Base-by-base conservation (phyloP, 2,113 vertebrate species). In the Hemiscyllium ocellatum region DNA sequence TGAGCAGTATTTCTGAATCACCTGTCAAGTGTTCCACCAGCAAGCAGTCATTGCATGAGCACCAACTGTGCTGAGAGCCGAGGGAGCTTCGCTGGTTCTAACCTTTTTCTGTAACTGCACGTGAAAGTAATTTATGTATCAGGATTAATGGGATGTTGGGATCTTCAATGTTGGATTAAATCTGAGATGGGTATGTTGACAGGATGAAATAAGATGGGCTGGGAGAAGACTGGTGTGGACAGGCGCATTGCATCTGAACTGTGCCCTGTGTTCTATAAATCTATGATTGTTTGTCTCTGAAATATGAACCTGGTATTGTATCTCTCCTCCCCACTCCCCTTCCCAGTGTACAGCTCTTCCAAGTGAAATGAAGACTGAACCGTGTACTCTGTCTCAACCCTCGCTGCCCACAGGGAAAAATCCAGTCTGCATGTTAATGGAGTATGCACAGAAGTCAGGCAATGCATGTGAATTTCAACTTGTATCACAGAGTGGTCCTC, bases 401-500 rank as follows among this genome's bases (percentile, higher is more conserved):
- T 96, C 0, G 89, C 47, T 98, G 50, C 98, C 98, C 4, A 98
- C 98, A 1, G 99, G 99, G 76, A 99, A 99, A 96, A 99, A 99
- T 95, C 99, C 99, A 0, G 98, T 99, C 96, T 99, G 98, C 0
- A 96, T 99, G 0, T 96, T 99, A 42, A 99, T 99, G 97, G 99
- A 99, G 96, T 99, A 99, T 68, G 98, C 98, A 26, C 99, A 99
- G 94, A 99, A 99, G 90, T 97, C 98, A 0, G 98, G 99, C 37
- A 98, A 98, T 95, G 96, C 97, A 0, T 97, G 99, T 13, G 99
- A 99, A 96, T 99, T 99, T 96, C 98, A 98, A 95, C 97, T 98
- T 96, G 98, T 99, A 0, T 97, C 98, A 61, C 99, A 99, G 97
- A 98, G 98, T 1, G 99, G 99, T 8, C 99, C 99, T 0, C 98